Percentiles rank a stretch among this genome's conserved stretches.
Evolutionary conservation across 1,140 invertebrate species (phyloP).

Genomic region (Panagrolaimus sp.): DNA sequence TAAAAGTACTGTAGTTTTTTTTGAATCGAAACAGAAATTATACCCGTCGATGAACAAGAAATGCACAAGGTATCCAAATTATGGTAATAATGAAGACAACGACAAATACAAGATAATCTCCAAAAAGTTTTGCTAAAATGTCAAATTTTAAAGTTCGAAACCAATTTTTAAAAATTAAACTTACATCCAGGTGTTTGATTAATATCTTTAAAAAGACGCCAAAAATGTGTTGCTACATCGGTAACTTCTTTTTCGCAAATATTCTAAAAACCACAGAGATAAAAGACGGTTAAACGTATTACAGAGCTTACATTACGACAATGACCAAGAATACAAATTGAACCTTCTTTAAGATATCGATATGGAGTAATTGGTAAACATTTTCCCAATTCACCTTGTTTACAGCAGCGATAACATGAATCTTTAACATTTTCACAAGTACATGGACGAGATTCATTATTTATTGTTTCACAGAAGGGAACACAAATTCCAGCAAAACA

Average conservation of each 20-base stretch:
- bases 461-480: slow-evolving; percentile 30
- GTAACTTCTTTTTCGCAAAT: slow-evolving; percentile 36
- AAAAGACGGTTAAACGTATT: neutral
- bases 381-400: slow-evolving; percentile 13
- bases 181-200: neutral
- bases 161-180: neutral
- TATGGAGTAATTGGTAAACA: slow-evolving; percentile 24
- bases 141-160: neutral
- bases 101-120: neutral
- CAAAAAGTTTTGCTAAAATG: neutral
- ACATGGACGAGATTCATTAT: slow-evolving; percentile 27
- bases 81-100: neutral
- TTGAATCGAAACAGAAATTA: neutral
- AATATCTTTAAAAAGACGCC: slow-evolving; percentile 19
- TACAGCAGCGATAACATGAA: slow-evolving; percentile 33
- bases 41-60: neutral
- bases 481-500: slow-evolving; percentile 24
- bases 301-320: slow-evolving; percentile 23
- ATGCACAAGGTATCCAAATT: neutral
- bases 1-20: neutral
- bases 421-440: slow-evolving; percentile 38
- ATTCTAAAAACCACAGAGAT: slow-evolving; percentile 22
- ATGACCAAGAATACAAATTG: slow-evolving; percentile 42
- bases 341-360: slow-evolving; percentile 32
- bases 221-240: slow-evolving; percentile 28